Evolutionary conservation across 2,113 vertebrate species (phyloP), one percentile per base, ranked within the genome.

Genomic region (Apteryx mantelli): DNA sequence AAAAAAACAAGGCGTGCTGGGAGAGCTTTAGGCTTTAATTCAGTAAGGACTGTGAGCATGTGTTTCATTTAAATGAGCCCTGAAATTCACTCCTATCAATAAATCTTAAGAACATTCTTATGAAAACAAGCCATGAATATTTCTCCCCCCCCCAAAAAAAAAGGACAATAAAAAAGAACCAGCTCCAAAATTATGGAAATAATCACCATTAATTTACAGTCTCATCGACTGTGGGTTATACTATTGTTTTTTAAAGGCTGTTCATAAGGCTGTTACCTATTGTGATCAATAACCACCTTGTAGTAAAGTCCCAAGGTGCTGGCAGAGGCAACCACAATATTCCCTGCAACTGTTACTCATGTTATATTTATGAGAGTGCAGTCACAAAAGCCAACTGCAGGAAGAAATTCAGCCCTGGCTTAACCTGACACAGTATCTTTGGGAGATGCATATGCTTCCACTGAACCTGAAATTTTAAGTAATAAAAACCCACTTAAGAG

Each of bases 231-330:
- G 79, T 42, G 76, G 82, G 50, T 90, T 85, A 83, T 17, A 26
- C 13, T 66, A 2, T 28, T 83, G 92, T 82, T 88, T 86, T 91
- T 69, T 80, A 19, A 76, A 87, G 56, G 78, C 66, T 88, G 42
- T 85, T 84, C 0, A 0, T 68, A 75, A 75, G 25, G n/a, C 24
- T 93, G 71, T 88, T 96, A 93, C 93, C 88, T 91, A 15, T 50
- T n/a, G 50, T 60, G 68, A 95, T 96, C 90, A 84, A 96, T 95
- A 96, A 90, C 92, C 85, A 95, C 93, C 85, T 81, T 75, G 79
- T 68, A 70, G 71, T 55, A 64, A 90, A 90, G 46, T 68, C 93
- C 75, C 50, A 42, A 66, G 80, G 60, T n/a, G 46, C 44, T 91
- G 88, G 85, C 82, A 96, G 58, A 91, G 48, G 13, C 71, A 91